Evolutionary conservation across 2,797 vertebrate genomes (phyloP), one percentile per base, ranked within the genome.

Genomic region (Rousettus madagascariensis): DNA sequence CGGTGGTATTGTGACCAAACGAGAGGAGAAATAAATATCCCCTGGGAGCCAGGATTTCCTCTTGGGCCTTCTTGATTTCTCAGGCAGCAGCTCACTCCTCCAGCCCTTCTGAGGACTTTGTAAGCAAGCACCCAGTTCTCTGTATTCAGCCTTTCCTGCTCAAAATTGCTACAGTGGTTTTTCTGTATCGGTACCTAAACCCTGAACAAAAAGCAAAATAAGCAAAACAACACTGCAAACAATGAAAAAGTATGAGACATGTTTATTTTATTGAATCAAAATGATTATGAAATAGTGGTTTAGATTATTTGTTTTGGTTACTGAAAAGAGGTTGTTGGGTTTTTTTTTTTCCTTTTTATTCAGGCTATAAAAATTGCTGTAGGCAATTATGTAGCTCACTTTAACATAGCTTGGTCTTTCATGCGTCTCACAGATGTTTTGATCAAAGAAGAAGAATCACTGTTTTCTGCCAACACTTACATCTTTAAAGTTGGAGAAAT

Each of bases 361-460:
- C 87, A 51, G 75, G 57, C 36, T 91, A 55, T 82, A 80, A 97
- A 95, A 80, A 91, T 53, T 87, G 96, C 95, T 78, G 28, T 68
- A 69, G 91, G 94, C 93, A 90, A 95, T 94, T 74, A 65, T 33
- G 69, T 82, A 92, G 74, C 55, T 95, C 53, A 19, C 65, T 93
- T 80, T 91, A 88, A 91, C 78, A 41, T 15, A 66, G 61, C 53
- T 95, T 94, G 96, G 88, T 96, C 94, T 97, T 96, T 97, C 63
- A 89, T 89, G 85, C 87, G 28, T 24, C 78, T 95, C 95, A 93
- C 82, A 95, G 93, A 96, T 95, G 84, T 94, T 89, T 87, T 86
- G 96, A 97, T 97, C 96, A 97, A 96, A 97, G 95, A 86, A 88
- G 72, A 95, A 88, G 72, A 95, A 84, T 79, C 28, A 5, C 79